These are phyloP conservation scores for Triplophysa rosa DNA, from an alignment of 2,113 vertebrate genomes.

Conservation along the genomic window DNA sequence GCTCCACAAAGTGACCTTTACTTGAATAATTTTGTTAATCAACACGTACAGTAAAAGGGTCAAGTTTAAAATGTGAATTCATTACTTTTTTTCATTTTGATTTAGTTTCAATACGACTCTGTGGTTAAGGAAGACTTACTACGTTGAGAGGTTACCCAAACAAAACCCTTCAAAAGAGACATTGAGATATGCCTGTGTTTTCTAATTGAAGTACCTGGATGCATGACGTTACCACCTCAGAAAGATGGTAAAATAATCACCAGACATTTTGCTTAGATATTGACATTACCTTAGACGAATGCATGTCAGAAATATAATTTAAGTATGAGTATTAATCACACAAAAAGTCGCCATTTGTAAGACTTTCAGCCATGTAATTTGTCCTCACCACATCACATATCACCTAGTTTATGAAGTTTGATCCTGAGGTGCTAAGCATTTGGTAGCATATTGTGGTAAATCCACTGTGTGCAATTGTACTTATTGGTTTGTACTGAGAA, in stretches of 20 bases:
- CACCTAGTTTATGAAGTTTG: neutral
- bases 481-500: neutral
- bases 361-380: too few relatives aligned
- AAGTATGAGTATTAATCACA: neutral
- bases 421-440: neutral
- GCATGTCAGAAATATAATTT: neutral
- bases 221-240: slow-evolving; percentile 43
- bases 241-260: slow-evolving; percentile 55
- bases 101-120: slow-evolving; percentile 29
- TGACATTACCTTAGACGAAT: neutral
- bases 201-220: slow-evolving; percentile 26
- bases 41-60: slow-evolving; percentile 53
- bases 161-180: slow-evolving; percentile 49
- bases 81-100: slow-evolving; percentile 44
- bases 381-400: neutral
- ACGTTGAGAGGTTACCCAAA: slow-evolving; percentile 53
- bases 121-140: slow-evolving; percentile 50
- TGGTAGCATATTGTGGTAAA: neutral
- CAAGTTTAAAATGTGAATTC: slow-evolving; percentile 53
- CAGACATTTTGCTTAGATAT: slow-evolving; percentile 29
- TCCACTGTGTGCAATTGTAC: neutral
- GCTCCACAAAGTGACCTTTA: slow-evolving; percentile 54
- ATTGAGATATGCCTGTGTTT: slow-evolving; percentile 42
- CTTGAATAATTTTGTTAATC: slow-evolving; percentile 61
- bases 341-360: neutral